Base-by-base conservation (phyloP, 1,140 invertebrate genomes). In the Zaprionus davidi region DNA sequence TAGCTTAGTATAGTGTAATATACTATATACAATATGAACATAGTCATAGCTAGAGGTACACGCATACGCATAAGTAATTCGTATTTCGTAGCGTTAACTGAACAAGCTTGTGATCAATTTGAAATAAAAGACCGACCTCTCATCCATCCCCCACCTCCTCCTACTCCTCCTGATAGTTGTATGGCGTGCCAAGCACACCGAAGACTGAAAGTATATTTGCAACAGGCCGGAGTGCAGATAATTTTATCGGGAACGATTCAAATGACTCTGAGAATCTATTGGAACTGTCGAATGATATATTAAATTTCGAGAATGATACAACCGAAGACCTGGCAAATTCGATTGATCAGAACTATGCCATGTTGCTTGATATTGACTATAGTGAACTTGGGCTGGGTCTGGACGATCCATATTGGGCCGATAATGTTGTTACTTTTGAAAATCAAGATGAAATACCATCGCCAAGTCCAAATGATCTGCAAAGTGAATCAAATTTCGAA, bases 51-150 rank as follows among this genome's bases (percentile, higher is more conserved):
- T 59, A 69, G 58, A 68, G 49, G 49, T 67, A 67, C 36, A 69
- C 53, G 53, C 63, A 55, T 60, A 58, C 58, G 41, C n/a, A 66
- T 62, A 68, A 46, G 57, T 74, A 70, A 46, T 20, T 82, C 53
- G 76, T 76, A 80, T 64, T 53, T 68, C 71, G 75, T 82, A 86
- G 78, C 71, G 62, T 84, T 60, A 53, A 69, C 63, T 76, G 68
- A 86, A 78, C 53, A 70, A 78, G 68, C 80, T 84, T 90, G 84
- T 88, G 80, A 86, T 90, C 69, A 53, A 56, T 57, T 59, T 57
- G 71, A 73, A 90, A 90, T 90, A 90, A 90, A 90, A 78, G 56
- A 70, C 70, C 76, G 80, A 88, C 80, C 69, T 81, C 67, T 83
- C 78, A 88, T 71, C 65, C 74, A 34, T 77, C 53, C 31, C 62